Evolutionary conservation across 2,888 invertebrate species (phyloP).

Genomic region (Scrobipalpa atriplicella): DNA sequence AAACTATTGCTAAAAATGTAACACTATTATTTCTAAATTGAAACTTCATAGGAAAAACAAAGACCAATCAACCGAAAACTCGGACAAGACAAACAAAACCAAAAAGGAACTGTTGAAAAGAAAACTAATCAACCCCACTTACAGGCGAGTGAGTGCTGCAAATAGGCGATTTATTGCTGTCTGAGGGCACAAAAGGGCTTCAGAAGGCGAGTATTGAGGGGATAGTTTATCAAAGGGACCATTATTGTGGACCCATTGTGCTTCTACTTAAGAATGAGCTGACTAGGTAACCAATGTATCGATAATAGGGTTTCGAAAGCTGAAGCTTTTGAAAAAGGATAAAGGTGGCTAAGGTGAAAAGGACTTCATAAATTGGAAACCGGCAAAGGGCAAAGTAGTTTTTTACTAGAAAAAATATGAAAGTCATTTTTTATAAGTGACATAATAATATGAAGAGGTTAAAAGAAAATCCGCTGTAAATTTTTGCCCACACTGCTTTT

Average conservation of each 20-base stretch:
- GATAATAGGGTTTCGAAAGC: conserved; percentile 19
- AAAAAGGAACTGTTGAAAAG: conserved; percentile 27
- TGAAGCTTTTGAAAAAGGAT: conserved; percentile 14
- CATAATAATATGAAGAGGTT: no score
- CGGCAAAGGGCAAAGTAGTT: conserved; percentile 4
- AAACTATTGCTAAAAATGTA: no score
- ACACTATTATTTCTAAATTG: background rate
- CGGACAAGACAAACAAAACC: conserved; percentile 18
- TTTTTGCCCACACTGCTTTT: no score
- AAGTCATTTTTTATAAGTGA: background rate
- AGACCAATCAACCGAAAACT: conserved; percentile 20
- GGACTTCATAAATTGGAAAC: conserved; percentile 17
- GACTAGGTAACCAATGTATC: conserved; percentile 17
- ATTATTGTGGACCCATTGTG: conserved; percentile 38
- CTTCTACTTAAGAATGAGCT: conserved; percentile 23
- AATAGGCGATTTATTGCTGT: conserved; percentile 40
- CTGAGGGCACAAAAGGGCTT: conserved; percentile 38
- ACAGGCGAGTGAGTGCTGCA: conserved; percentile 33
- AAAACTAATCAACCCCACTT: conserved; percentile 32
- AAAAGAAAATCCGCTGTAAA: no score
- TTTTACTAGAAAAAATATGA: background rate
- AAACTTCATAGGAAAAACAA: background rate
- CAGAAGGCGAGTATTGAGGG: conserved; percentile 40
- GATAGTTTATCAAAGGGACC: conserved; percentile 45
- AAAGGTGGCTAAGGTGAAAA: conserved; percentile 13